Evolutionary conservation across 2,113 vertebrate species (phyloP), one percentile per base, ranked within the genome.

Genomic region (Osmerus eperlanus): DNA sequence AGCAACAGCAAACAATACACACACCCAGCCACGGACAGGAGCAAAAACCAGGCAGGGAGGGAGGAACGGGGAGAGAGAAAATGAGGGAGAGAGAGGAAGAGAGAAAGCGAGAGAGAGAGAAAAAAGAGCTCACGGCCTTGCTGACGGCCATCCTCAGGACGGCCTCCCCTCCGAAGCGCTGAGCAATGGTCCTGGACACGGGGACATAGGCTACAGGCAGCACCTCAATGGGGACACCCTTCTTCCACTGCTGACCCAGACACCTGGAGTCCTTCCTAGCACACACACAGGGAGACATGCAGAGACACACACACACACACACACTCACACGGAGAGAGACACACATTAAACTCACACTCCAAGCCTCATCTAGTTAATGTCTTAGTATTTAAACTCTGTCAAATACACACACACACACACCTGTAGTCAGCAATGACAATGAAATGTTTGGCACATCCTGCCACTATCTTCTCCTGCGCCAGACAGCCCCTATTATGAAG

Each of bases 381-480:
- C 41, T 47, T 47, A 3, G 25, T 28, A 28, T 28, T 28, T 28
- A 11, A 47, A 47, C 41, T 47, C 9, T 47, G 41, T 47, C 25
- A 52, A 36, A 53, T 19, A 56, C 23, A 55, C 58, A 65, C 53
- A 67, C 62, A 67, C 62, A 67, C 83, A 74, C 76, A 99, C 97
- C 97, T 97, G 90, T 93, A 99, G 84, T 99, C 97, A 0, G 97
- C 97, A n/a, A 99, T 94, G 65, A 99, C 95, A 0, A 99, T 88
- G 79, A 99, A 98, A 71, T 90, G 92, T 69, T 95, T 98, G 6
- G 97, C 95, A 79, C 94, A 97, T 74, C 95, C 93, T 6, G 97
- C 97, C 18, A 99, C 94, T 0, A 99, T 97, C 91, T 99, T 99
- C 91, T 99, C 97, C 87, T 99, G 97, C 0, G 96, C 94, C 89